Conservation (phyloP, 2,113 vertebrate genomes). For the Vidua chalybeata region DNA sequence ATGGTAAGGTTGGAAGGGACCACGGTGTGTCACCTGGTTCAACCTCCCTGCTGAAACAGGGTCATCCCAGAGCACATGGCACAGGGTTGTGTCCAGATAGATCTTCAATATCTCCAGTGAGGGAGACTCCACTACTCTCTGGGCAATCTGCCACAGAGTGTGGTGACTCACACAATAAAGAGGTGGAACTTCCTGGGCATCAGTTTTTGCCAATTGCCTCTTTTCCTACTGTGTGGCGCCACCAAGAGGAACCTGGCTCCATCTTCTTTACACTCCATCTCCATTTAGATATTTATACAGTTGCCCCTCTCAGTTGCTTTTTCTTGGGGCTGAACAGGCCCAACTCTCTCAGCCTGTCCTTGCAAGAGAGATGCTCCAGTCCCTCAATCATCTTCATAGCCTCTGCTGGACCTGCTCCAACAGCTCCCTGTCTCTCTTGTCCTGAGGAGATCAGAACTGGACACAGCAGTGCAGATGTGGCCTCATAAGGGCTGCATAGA, state of each 20-base stretch:
- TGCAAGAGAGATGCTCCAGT: not conserved
- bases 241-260: not conserved
- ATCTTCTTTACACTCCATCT: not conserved
- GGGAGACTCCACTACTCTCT: not conserved
- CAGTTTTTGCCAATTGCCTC: not conserved
- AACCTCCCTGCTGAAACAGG: not conserved
- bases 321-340: not conserved
- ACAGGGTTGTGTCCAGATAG: not conserved
- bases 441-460: not conserved
- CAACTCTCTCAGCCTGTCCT: not conserved
- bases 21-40: not conserved
- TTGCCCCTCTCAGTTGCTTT: not conserved
- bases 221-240: not conserved
- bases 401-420: not conserved
- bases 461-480: not conserved
- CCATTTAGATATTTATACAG: not conserved
- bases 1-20: not conserved
- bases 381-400: accelerated
- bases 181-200: not conserved
- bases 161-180: not conserved
- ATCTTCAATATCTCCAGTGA: not conserved
- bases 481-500: not conserved
- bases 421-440: not conserved
- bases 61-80: not conserved
- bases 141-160: not conserved